Conservation (phyloP, 1,140 invertebrate species). For the Acromyrmex charruanus region DNA sequence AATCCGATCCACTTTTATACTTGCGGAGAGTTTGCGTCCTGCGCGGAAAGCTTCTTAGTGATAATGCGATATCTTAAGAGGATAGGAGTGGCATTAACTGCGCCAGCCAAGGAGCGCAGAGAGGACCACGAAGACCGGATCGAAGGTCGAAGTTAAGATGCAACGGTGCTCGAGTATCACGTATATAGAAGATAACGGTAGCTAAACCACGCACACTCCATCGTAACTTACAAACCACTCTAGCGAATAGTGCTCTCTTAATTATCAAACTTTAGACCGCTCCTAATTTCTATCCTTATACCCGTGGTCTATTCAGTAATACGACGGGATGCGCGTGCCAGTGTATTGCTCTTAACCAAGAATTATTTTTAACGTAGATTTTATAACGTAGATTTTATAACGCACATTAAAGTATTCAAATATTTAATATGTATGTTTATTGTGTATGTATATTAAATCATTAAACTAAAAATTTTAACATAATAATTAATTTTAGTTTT, state of each 20-base stretch:
- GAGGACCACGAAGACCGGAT: slow-evolving; percentile 61
- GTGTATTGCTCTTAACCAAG: background rate
- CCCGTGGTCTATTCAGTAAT: slow-evolving; percentile 54
- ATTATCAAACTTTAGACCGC: slow-evolving; percentile 76
- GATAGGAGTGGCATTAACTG: slow-evolving; percentile 79
- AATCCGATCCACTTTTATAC: slow-evolving; percentile 81
- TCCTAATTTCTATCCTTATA: slow-evolving; percentile 72
- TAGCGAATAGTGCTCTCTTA: slow-evolving; percentile 73
- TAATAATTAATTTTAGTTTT: background rate
- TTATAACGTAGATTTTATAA: slow-evolving; percentile 29
- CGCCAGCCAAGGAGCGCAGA: slow-evolving; percentile 44
- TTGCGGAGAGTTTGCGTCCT: slow-evolving; percentile 76
- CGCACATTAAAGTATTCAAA: background rate
- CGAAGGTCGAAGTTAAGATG: slow-evolving; percentile 68
- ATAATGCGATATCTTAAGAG: slow-evolving; percentile 83
- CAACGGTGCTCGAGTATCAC: slow-evolving; percentile 24
- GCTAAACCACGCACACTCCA: slow-evolving; percentile 53
- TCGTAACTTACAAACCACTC: slow-evolving; percentile 75
- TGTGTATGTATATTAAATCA: background rate
- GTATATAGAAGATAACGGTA: slow-evolving; percentile 64
- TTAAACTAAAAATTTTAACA: slow-evolving; percentile 3
- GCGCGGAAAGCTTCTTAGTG: slow-evolving; percentile 80
- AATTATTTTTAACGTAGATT: slow-evolving; percentile 8
- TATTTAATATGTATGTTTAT: slow-evolving; percentile 1
- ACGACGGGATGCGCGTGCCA: slow-evolving; percentile 41